Evolutionary conservation across 2,888 invertebrate species (phyloP).

Genomic region (Agriopis leucophaearia): DNA sequence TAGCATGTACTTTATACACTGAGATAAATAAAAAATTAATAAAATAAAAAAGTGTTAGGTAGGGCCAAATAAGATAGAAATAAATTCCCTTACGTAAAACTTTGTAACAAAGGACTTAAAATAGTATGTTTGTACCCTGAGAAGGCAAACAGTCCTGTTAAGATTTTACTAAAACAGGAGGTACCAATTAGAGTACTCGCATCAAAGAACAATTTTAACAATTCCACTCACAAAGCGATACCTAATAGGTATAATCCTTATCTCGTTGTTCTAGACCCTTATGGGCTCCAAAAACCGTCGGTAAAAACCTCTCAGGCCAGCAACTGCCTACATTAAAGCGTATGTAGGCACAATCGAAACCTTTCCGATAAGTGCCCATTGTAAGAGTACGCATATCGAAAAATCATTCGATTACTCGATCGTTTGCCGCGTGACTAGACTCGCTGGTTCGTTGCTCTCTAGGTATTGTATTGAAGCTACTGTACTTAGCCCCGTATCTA

Average conservation of each 20-base stretch:
- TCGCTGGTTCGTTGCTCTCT: constrained; percentile 21
- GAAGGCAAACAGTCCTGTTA: background rate
- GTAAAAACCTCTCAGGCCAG: constrained; percentile 19
- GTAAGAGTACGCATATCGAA: constrained; percentile 33
- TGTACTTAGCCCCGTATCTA: background rate
- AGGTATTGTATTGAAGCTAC: constrained; percentile 7
- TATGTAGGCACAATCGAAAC: constrained; percentile 31
- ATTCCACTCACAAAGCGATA: background rate
- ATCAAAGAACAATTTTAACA: background rate
- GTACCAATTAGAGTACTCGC: background rate
- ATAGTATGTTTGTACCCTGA: background rate
- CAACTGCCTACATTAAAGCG: constrained; percentile 23
- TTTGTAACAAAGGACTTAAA: too few relatives aligned
- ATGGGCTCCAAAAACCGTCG: constrained; percentile 9
- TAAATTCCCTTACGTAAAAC: too few relatives aligned
- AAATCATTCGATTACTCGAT: constrained; percentile 35
- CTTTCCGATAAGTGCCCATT: constrained; percentile 30
- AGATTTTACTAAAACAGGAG: background rate
- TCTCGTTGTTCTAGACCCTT: constrained; percentile 27
- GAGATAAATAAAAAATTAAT: too few relatives aligned
- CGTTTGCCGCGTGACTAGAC: constrained; percentile 31
- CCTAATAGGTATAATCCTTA: constrained; percentile 25
- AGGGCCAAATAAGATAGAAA: too few relatives aligned
- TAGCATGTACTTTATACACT: too few relatives aligned
- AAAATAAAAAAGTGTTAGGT: too few relatives aligned